Percentiles rank a stretch among this genome's conserved stretches.
These are phyloP conservation scores for Colinus virginianus DNA, from an alignment of 2,113 vertebrate genomes.

Conservation along the genomic window DNA sequence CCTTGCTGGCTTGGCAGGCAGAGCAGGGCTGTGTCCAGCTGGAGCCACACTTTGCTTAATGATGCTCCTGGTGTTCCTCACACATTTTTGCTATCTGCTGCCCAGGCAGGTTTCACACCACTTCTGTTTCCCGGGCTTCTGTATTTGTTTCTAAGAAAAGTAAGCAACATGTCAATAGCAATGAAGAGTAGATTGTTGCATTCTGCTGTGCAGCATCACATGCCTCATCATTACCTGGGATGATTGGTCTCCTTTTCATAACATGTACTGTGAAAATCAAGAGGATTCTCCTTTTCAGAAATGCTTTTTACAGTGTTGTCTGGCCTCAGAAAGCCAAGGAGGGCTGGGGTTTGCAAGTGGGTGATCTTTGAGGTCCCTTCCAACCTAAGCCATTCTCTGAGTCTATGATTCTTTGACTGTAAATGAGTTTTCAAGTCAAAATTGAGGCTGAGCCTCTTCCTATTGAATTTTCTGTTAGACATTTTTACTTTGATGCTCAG, in stretches of 20 bases:
- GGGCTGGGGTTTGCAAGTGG: neutral
- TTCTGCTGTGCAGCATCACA: fast-evolving
- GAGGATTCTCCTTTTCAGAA: neutral
- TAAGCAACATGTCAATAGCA: fast-evolving
- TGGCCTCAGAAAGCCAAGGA: neutral
- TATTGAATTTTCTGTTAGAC: neutral
- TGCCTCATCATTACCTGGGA: fast-evolving
- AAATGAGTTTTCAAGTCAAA: neutral
- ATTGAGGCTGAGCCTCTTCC: neutral
- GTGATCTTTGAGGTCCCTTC: too few relatives aligned
- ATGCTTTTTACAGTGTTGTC: neutral
- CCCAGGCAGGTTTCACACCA: neutral
- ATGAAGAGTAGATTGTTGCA: fast-evolving
- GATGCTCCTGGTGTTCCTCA: neutral
- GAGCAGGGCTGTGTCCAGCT: neutral
- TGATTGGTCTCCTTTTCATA: neutral
- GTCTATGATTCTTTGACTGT: neutral
- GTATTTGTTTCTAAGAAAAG: neutral
- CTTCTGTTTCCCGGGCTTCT: neutral
- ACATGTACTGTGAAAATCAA: neutral
- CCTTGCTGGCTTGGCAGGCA: neutral
- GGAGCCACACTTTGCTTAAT: neutral
- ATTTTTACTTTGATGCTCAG: constrained; percentile 11
- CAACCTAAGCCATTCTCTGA: too few relatives aligned
- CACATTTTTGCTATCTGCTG: neutral